Percentiles rank a stretch among this genome's conserved stretches.
Conservation (phyloP, 1,140 invertebrate genomes). For the Rhagoletis pomonella region DNA sequence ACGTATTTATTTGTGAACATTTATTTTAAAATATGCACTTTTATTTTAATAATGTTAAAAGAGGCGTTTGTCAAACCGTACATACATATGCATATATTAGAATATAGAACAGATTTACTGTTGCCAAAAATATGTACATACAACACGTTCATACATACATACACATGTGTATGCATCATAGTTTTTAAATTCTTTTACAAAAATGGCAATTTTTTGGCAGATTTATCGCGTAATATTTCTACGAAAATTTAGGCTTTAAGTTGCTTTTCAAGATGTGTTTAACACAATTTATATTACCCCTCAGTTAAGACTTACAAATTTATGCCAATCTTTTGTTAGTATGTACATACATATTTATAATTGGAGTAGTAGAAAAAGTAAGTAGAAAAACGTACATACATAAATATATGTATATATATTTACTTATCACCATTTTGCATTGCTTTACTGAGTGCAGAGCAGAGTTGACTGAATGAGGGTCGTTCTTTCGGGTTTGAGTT, state of each 20-base stretch:
- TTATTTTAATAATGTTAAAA: neutral
- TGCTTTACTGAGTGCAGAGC: slow-evolving; percentile 69
- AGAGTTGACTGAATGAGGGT: slow-evolving; percentile 77
- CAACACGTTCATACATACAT: neutral
- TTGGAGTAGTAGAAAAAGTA: too few relatives aligned
- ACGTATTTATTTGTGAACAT: neutral
- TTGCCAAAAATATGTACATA: neutral
- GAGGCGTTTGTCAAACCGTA: too few relatives aligned
- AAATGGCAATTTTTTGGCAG: neutral
- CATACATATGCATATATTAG: too few relatives aligned
- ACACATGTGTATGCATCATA: neutral
- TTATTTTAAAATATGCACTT: neutral
- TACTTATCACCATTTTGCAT: slow-evolving; percentile 70
- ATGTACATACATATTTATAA: neutral
- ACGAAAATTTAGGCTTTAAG: slow-evolving; percentile 5
- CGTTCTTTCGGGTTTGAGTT: slow-evolving; percentile 78
- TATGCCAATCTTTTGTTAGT: neutral
- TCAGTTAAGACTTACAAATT: neutral
- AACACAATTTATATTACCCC: neutral
- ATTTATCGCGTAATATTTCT: neutral
- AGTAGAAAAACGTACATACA: too few relatives aligned
- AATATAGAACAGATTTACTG: neutral
- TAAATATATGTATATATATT: neutral
- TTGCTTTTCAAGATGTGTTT: neutral
- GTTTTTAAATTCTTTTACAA: neutral